phyloP scores from a whole-genome alignment of 2,797 vertebrate genomes.

The Sebastes nivosus region DNA sequence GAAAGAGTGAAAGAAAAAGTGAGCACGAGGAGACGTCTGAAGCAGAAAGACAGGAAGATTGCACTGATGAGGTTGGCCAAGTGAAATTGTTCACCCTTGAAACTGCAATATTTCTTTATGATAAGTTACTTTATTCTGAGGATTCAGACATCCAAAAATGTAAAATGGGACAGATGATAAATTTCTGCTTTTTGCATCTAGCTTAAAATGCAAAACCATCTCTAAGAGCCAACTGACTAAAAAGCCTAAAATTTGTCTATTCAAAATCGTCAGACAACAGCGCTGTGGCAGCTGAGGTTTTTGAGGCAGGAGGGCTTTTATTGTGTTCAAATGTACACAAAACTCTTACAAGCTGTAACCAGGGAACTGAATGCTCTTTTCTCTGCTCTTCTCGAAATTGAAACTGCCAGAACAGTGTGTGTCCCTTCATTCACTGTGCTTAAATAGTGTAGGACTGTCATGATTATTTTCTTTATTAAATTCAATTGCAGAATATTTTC shows the following conservation, averaged over 20 bases:
- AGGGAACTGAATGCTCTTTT: background rate
- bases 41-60: constrained; percentile 44
- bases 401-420: background rate
- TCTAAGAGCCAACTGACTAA: background rate
- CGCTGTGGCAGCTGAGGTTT: background rate
- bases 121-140: constrained; percentile 14
- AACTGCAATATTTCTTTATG: constrained; percentile 5
- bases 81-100: constrained; percentile 23
- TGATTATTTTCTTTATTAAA: background rate
- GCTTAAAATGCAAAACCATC: constrained; percentile 14
- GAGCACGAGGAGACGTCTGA: constrained; percentile 9
- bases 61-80: constrained; percentile 35
- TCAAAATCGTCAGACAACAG: constrained; percentile 7
- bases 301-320: background rate
- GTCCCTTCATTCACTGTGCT: background rate
- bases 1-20: constrained; percentile 22
- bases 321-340: background rate
- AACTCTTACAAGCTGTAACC: background rate
- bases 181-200: constrained; percentile 16
- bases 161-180: constrained; percentile 30
- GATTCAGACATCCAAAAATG: constrained; percentile 22
- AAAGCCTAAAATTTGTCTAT: background rate
- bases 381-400: background rate
- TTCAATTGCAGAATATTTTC: background rate
- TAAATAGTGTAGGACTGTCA: background rate